Conservation (phyloP, 1,140 invertebrate genomes). For the Antheraea pernyi region DNA sequence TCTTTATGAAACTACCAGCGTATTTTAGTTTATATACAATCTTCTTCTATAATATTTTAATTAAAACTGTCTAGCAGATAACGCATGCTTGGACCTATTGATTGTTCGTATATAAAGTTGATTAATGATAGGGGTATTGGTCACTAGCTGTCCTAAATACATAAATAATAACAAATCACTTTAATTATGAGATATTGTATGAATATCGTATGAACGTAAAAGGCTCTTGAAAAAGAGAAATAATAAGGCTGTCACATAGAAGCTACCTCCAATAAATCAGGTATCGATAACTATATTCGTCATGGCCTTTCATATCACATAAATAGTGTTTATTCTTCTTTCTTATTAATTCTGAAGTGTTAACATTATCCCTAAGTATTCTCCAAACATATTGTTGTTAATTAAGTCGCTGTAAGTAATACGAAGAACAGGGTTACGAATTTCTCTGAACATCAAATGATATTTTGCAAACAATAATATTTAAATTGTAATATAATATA, state of each 20-base stretch:
- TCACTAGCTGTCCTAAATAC: too few relatives aligned
- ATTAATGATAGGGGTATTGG: too few relatives aligned
- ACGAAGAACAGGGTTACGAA: not conserved
- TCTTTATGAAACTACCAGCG: too few relatives aligned
- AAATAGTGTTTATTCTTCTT: conserved; percentile 7
- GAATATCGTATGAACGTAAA: conserved; percentile 8
- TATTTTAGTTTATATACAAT: too few relatives aligned
- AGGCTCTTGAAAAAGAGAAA: not conserved
- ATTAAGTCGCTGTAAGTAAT: not conserved
- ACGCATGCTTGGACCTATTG: too few relatives aligned
- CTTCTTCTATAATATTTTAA: too few relatives aligned
- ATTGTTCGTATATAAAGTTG: too few relatives aligned
- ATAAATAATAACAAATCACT: too few relatives aligned
- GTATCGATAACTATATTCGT: conserved; percentile 16
- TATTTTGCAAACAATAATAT: not conserved
- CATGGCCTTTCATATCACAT: conserved; percentile 9
- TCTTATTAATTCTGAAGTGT: conserved; percentile 8
- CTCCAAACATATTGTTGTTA: not conserved
- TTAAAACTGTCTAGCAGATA: too few relatives aligned
- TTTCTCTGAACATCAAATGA: not conserved
- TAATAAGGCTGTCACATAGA: conserved; percentile 15
- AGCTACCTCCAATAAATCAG: conserved; percentile 9
- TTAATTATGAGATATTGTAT: not conserved
- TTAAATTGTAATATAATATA: too few relatives aligned
- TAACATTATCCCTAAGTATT: not conserved